Base-by-base conservation (phyloP, 2,797 vertebrate species). In the Eupleurogrammus muticus region DNA sequence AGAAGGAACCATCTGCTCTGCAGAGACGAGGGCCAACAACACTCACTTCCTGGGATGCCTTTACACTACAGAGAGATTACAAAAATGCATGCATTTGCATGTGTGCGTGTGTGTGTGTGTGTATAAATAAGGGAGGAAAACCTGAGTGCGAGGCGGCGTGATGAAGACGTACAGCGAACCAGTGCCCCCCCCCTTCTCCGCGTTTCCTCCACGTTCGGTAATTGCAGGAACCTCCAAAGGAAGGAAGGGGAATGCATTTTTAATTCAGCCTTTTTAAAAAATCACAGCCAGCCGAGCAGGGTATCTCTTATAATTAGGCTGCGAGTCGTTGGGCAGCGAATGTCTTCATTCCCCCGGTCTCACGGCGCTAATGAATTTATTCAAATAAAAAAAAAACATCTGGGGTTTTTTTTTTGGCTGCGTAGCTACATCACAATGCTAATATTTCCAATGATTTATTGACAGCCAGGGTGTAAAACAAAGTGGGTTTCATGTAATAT, bases 1-100 rank as follows among this genome's bases (percentile, higher is more conserved):
- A 79, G 75, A 86, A 76, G 74, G 72, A 75, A 78, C 92, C 93
- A 94, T 94, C 92, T 94, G 93, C 89, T 90, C 75, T 5, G 79
- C 70, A 17, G 58, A 87, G 83, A 87, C 66, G 87, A 87, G 81
- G 75, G 78, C 86, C 82, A 85, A 80, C 81, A 77, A 54, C 81
- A 68, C 79, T 62, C 75, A 46, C 52, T 68, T 77, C 20, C 34
- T 66, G 82, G n/a, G 69, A 61, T 64, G 66, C 83, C 65, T 84
- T 84, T 75, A 73, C 77, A 61, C 46, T 64, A 59, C 23, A 57
- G 46, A 68, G 54, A 62, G 52, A 48, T 14, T 12, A 28, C 3
- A 28, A 28, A 59, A 14, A 44, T 23, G 47, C 14, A 35, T 28
- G 48, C 23, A 34, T 38, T 34, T 36, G 35, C 17, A 21, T 35